These are phyloP conservation scores for Adelges cooleyi DNA, from an alignment of 1,140 invertebrate genomes.

Conservation along the genomic window DNA sequence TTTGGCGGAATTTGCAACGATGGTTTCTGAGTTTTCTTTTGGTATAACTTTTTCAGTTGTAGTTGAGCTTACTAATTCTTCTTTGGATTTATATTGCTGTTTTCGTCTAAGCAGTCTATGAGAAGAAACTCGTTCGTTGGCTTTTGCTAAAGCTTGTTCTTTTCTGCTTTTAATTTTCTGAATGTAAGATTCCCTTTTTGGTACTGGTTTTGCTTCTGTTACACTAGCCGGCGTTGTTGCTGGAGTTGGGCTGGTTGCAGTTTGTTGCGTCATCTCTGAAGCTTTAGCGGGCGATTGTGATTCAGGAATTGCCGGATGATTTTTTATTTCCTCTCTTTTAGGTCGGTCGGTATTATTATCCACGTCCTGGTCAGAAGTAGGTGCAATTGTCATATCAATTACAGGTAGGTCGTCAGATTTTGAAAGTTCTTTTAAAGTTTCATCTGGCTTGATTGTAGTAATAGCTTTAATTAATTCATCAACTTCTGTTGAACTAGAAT, in stretches of 20 bases:
- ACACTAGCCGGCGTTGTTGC: neutral
- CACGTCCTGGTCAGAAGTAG: too few species aligned
- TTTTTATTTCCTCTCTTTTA: neutral
- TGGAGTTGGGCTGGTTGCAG: neutral
- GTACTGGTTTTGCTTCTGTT: neutral
- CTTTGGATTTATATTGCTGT: neutral
- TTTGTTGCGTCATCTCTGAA: neutral
- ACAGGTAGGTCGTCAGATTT: neutral
- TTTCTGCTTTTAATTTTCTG: constrained; percentile 11
- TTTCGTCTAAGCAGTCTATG: neutral
- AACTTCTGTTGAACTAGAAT: constrained; percentile 1
- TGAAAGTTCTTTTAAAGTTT: neutral
- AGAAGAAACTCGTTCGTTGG: neutral
- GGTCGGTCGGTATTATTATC: too few species aligned
- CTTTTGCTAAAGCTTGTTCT: constrained; percentile 13
- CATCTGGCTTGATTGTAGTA: neutral
- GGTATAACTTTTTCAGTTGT: neutral
- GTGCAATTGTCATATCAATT: neutral
- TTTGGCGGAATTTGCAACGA: too few species aligned
- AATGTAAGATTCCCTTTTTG: neutral
- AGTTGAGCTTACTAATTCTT: neutral
- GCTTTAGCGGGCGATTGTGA: neutral
- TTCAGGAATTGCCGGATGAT: neutral
- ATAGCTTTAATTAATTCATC: neutral
- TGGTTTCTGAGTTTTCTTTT: too few species aligned